Evolutionary conservation across 2,888 invertebrate genomes (phyloP), one percentile per base, ranked within the genome.

Genomic region (Parnassius smintheus): DNA sequence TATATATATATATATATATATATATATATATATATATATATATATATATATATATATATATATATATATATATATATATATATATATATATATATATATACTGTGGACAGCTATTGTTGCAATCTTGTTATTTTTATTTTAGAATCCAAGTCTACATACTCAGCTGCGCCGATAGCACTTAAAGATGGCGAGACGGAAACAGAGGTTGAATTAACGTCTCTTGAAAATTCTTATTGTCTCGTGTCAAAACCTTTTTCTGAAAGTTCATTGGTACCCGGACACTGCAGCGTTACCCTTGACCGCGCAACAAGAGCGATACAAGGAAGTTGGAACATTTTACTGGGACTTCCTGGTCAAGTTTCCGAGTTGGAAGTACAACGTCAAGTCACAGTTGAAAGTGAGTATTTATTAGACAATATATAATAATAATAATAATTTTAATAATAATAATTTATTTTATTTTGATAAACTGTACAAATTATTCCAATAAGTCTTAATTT

Each of bases 301-400:
- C 80, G 83, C 9, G 79, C 86, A 0, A 86, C 86, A 0, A 80
- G 91, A 66, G 88, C 89, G 1, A 82, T 90, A 1, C 86, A 91
- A 65, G 93, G 92, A 3, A 79, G 79, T 56, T 93, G 93, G 93
- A 79, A 80, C 55, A 77, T 92, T 0, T 68, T 86, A 1, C 72
- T 91, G 42, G 93, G 91, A 1, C 59, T 92, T 11, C 86, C 88
- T 2, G 92, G 92, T 8, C 76, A 79, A 65, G 82, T 92, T 1
- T 67, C 83, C 1, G 92, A 93, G 70, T 62, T 89, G 51, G 75
- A 78, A 13, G 64, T 87, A 4, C 77, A 84, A 55, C 83, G 83
- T 57, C 78, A 71, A 10, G 82, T 93, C 4, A 72, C 76, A 57
- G 86, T 91, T 45, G 77, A 89, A 75, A 76, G 91, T 91, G 66